phyloP scores from a whole-genome alignment of 2,888 invertebrate genomes.

The Troglohyphantes excavatus region DNA sequence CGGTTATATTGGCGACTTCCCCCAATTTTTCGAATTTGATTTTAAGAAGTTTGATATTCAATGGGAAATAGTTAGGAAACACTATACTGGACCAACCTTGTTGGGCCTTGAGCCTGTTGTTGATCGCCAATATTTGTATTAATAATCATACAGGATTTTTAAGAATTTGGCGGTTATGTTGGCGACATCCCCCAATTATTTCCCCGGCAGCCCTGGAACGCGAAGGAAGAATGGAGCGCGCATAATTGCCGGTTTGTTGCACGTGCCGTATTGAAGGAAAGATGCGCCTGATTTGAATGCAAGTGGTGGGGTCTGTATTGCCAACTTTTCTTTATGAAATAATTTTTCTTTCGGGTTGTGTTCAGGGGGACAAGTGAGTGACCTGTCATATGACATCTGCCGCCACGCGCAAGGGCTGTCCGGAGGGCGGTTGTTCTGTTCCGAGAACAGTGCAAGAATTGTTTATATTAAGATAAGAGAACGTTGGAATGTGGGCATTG shows the following conservation, averaged over 20 bases:
- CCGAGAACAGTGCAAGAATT: not conserved
- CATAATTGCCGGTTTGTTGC: not conserved
- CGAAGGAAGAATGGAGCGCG: no score
- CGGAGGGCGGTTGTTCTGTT: not conserved
- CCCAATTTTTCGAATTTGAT: no score
- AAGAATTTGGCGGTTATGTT: no score
- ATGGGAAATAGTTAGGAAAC: no score
- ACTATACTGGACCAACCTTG: no score
- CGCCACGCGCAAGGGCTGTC: slow-evolving; percentile 50
- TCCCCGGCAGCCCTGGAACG: no score
- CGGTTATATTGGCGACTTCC: no score
- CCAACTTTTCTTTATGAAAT: not conserved
- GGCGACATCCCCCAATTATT: no score
- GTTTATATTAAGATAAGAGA: not conserved
- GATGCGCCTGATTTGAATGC: slow-evolving; percentile 37
- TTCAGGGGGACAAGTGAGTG: slow-evolving; percentile 59
- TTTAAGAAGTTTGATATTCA: no score
- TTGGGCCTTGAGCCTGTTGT: no score
- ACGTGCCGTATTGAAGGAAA: slow-evolving; percentile 19
- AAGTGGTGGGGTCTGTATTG: slow-evolving; percentile 4
- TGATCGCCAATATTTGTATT: no score
- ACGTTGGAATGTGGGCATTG: not conserved
- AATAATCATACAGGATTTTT: no score
- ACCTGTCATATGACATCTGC: slow-evolving; percentile 72
- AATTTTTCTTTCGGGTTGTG: slow-evolving; percentile 2